Conservation (phyloP, 2,888 invertebrate genomes). For the Andrena fulva region DNA sequence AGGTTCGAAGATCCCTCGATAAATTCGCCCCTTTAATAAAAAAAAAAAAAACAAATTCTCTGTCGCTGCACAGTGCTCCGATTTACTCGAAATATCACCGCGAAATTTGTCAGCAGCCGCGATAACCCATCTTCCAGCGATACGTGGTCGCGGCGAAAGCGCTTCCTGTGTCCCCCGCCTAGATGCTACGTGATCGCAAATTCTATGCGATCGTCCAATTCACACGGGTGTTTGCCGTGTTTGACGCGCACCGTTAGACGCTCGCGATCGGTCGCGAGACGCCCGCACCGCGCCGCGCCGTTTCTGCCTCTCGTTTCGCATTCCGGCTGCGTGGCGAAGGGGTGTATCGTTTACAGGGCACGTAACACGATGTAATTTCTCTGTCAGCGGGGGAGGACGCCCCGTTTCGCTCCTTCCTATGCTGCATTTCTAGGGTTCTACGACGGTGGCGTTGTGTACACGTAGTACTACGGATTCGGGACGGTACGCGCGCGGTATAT, state of each 20-base stretch:
- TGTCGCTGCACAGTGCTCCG: no score
- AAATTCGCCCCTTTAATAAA: no score
- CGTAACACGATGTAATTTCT: slow-evolving; percentile 72
- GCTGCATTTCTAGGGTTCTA: slow-evolving; percentile 75
- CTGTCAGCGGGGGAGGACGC: slow-evolving; percentile 50
- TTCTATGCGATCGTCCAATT: slow-evolving; percentile 30
- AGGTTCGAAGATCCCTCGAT: no score
- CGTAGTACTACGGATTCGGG: slow-evolving; percentile 38
- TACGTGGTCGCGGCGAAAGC: no score
- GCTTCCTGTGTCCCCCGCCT: not conserved
- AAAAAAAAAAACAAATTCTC: no score
- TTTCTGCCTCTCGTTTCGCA: slow-evolving; percentile 49
- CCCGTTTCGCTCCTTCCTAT: slow-evolving; percentile 46
- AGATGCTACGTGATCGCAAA: not conserved
- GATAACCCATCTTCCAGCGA: no score
- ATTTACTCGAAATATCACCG: no score
- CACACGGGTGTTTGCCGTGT: slow-evolving; percentile 20
- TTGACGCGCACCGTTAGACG: slow-evolving; percentile 42
- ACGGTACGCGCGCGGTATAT: slow-evolving; percentile 1
- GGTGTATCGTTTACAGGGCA: slow-evolving; percentile 64
- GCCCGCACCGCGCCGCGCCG: slow-evolving; percentile 4
- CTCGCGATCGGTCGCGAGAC: slow-evolving; percentile 1
- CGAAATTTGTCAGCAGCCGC: no score
- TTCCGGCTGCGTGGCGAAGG: slow-evolving; percentile 32
- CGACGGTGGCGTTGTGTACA: slow-evolving; percentile 12